Conservation (phyloP, 2,113 vertebrate species). For the Chloebia gouldiae region DNA sequence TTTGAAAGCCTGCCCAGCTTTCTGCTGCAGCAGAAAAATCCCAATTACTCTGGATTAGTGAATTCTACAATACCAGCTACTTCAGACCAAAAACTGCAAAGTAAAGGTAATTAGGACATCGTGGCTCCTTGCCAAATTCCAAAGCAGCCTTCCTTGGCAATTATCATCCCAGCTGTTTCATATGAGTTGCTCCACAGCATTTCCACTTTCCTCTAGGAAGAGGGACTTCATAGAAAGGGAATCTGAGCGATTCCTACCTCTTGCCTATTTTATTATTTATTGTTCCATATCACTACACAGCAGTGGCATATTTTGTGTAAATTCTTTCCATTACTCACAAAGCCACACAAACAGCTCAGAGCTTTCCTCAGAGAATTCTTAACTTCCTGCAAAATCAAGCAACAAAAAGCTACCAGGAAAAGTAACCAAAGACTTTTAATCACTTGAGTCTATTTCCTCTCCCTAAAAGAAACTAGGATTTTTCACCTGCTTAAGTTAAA, state of each 20-base stretch:
- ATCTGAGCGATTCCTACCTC: not conserved
- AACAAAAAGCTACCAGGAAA: slow-evolving; percentile 44
- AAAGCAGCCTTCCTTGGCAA: not conserved
- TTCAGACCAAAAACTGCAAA: not conserved
- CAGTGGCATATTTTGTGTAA: not conserved
- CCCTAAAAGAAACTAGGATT: not conserved
- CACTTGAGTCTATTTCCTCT: not conserved
- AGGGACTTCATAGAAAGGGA: not conserved
- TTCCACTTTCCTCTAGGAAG: not conserved
- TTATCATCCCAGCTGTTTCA: not conserved
- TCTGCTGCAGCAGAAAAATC: not conserved
- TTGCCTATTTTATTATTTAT: not conserved
- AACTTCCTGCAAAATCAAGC: slow-evolving; percentile 62
- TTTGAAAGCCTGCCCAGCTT: not conserved
- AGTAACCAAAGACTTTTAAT: slow-evolving; percentile 15
- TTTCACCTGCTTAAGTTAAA: not conserved
- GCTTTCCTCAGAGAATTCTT: slow-evolving; percentile 47
- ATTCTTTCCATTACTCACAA: slow-evolving; percentile 52
- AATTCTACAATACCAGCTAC: not conserved
- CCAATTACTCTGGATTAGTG: not conserved
- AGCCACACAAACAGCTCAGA: slow-evolving; percentile 29
- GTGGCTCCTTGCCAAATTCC: not conserved
- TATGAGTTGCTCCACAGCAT: not conserved
- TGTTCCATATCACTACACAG: slow-evolving; percentile 15
- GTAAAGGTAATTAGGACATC: not conserved